Percentiles rank a stretch among this genome's conserved stretches.
These are phyloP conservation scores for Lytechinus pictus DNA, from an alignment of 35 echinoderm and acorn worm genomes.

Conservation along the genomic window DNA sequence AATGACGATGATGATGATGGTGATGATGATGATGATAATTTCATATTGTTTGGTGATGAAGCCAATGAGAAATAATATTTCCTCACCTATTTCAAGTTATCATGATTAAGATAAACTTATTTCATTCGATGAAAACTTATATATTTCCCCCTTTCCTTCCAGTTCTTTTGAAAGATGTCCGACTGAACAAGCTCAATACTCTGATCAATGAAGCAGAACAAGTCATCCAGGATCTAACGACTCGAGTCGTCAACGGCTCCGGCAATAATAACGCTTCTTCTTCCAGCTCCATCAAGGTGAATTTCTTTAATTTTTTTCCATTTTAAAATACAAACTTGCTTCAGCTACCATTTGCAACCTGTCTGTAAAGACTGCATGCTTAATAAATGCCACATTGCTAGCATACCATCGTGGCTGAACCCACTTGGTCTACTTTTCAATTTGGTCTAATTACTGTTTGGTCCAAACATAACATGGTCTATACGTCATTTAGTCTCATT, in stretches of 20 bases:
- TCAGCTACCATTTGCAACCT: too few species aligned
- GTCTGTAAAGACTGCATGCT: too few species aligned
- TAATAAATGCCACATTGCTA: too few species aligned
- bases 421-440: too few species aligned
- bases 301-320: not conserved
- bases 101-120: too few species aligned
- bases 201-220: conserved; percentile 90
- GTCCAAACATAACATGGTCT: too few species aligned
- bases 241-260: conserved; percentile 68
- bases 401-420: too few species aligned
- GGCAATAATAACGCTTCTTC: conserved; percentile 53
- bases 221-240: conserved; percentile 83
- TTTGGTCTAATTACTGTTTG: too few species aligned
- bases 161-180: conserved; percentile 91
- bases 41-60: not conserved
- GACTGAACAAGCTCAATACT: conserved; percentile 78
- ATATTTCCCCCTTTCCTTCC: not conserved
- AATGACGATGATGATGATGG: not conserved
- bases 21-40: not conserved
- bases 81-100: too few species aligned
- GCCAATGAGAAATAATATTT: too few species aligned
- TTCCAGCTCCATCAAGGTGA: conserved; percentile 54
- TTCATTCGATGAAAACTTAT: not conserved
- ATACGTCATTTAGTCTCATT: too few species aligned
- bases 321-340: too few species aligned